phyloP scores from a whole-genome alignment of 2,113 vertebrate genomes.

The Lophius piscatorius region DNA sequence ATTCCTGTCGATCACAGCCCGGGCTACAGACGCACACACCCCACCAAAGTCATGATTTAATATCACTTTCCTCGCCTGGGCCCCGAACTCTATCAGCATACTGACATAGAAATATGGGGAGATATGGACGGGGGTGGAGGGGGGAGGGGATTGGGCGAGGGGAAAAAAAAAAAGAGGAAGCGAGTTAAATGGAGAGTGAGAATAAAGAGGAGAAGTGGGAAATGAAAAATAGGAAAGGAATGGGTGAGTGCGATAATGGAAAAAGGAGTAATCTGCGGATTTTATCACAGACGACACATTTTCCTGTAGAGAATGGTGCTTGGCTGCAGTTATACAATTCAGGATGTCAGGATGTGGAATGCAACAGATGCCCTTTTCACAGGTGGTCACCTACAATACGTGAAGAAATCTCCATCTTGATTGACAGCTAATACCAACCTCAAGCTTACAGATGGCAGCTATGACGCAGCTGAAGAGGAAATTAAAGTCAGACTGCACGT shows the following conservation, averaged over 20 bases:
- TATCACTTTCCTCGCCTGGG: conserved; percentile 64
- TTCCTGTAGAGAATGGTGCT: conserved; percentile 46
- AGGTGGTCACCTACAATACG: conserved; percentile 5
- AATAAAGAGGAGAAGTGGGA: conserved; percentile 44
- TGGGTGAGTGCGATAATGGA: conserved; percentile 57
- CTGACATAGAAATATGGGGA: conserved; percentile 59
- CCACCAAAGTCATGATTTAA: conserved; percentile 59
- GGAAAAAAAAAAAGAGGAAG: neutral
- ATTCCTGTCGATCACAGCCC: conserved; percentile 73
- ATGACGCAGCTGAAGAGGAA: conserved; percentile 20
- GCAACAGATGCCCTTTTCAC: conserved; percentile 15
- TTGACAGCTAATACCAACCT: conserved; percentile 17
- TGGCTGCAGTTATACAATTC: conserved; percentile 27
- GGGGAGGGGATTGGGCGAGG: neutral
- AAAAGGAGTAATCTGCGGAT: conserved; percentile 60
- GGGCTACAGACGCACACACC: conserved; percentile 34
- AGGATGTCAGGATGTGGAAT: conserved; percentile 9
- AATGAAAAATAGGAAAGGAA: conserved; percentile 60
- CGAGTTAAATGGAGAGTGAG: conserved; percentile 42
- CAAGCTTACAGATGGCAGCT: conserved; percentile 1
- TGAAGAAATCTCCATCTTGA: conserved; percentile 23
- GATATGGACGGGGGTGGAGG: conserved; percentile 18
- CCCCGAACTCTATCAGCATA: conserved; percentile 68
- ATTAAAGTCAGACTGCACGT: neutral
- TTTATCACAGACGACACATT: conserved; percentile 53